Conservation (phyloP, 2,888 invertebrate species). For the Pollenia amentaria region DNA sequence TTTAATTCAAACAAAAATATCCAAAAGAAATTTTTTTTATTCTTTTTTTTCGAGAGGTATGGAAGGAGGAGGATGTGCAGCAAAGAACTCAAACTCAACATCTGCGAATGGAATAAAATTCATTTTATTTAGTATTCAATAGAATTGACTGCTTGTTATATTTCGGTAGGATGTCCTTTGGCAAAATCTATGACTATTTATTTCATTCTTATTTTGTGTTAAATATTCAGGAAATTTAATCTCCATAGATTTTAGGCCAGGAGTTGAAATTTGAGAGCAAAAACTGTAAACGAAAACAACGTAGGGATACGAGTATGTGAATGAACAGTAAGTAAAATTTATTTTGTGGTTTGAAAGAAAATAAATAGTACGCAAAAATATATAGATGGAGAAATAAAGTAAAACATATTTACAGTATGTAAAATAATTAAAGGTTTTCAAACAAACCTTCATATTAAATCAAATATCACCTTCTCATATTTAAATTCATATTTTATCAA, state of each 20-base stretch:
- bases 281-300: constrained; percentile 8
- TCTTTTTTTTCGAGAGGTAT: background rate
- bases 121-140: constrained; percentile 38
- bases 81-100: constrained; percentile 7
- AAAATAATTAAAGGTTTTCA: constrained; percentile 10
- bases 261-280: constrained; percentile 3
- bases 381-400: background rate
- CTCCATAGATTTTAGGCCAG: constrained; percentile 52
- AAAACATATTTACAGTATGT: background rate
- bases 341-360: constrained; percentile 54
- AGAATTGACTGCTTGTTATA: background rate
- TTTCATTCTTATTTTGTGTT: constrained; percentile 36
- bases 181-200: constrained; percentile 17
- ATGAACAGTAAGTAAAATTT: constrained; percentile 49
- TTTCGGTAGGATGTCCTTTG: constrained; percentile 35
- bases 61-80: background rate
- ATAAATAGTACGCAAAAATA: constrained; percentile 31
- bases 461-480: background rate
- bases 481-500: too few species aligned
- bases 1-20: constrained; percentile 10
- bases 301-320: background rate
- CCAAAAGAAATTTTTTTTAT: constrained; percentile 21
- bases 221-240: constrained; percentile 68
- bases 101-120: constrained; percentile 41
- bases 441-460: background rate